phyloP scores from a whole-genome alignment of 2,888 invertebrate genomes.

The Anodontia alba region DNA sequence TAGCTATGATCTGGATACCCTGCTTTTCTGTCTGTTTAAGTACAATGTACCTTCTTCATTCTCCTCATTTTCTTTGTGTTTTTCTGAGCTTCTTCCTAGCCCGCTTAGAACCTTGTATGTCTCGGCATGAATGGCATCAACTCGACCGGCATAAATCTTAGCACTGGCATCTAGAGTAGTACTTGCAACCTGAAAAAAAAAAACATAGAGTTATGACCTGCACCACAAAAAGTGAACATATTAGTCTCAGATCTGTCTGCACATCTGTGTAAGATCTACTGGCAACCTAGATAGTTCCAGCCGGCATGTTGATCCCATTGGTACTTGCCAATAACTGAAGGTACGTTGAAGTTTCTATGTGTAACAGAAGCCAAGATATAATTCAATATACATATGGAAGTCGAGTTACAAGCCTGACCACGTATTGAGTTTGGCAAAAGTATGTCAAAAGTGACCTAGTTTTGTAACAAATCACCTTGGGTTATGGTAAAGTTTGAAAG shows the following conservation, averaged over 20 bases:
- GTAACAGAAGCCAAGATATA: no score
- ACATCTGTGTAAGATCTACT: neutral
- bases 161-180: constrained; percentile 95
- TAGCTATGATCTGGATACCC: no score
- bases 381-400: no score
- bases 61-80: constrained; percentile 61
- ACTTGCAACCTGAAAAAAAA: constrained; percentile 89
- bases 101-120: constrained; percentile 90
- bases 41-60: neutral
- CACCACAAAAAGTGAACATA: constrained; percentile 30
- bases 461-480: no score
- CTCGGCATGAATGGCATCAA: constrained; percentile 93
- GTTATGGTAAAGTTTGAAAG: no score
- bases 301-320: no score
- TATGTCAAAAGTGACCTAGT: no score
- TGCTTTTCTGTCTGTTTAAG: no score
- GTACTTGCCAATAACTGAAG: no score
- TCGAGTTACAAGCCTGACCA: no score
- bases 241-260: neutral
- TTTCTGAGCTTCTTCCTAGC: constrained; percentile 85
- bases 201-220: neutral
- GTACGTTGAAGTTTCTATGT: no score
- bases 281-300: neutral
- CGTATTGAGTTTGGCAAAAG: no score
- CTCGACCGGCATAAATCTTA: constrained; percentile 94